Conservation (phyloP, 2,113 vertebrate genomes). For the Lasiurus cinereus region DNA sequence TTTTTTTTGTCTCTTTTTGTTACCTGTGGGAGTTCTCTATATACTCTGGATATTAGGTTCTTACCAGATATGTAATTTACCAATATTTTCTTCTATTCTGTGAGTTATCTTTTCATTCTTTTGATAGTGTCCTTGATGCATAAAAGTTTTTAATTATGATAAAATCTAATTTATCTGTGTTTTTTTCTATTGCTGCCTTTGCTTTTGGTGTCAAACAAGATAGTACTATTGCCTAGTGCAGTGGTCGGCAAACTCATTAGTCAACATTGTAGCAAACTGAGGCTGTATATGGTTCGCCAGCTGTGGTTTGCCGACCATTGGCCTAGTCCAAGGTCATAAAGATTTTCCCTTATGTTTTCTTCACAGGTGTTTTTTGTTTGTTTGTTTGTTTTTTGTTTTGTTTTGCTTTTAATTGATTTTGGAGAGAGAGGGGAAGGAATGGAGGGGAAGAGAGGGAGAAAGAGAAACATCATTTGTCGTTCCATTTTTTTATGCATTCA, state of each 20-base stretch:
- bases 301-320: no score
- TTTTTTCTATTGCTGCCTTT: neutral
- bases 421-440: neutral
- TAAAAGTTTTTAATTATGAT: constrained; percentile 10
- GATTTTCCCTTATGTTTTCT: neutral
- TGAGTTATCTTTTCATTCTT: neutral
- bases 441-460: neutral
- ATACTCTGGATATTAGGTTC: neutral
- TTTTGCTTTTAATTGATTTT: neutral
- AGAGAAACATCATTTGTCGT: neutral
- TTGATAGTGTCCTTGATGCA: neutral
- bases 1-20: neutral
- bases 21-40: neutral
- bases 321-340: neutral
- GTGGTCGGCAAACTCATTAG: no score
- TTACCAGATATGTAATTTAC: neutral
- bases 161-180: neutral
- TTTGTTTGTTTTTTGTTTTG: neutral
- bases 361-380: neutral
- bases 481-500: neutral
- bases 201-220: constrained; percentile 11
- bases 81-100: neutral
- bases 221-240: neutral
- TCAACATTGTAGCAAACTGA: no score
- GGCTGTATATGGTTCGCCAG: no score